These are phyloP conservation scores for Listronotus oregonensis DNA, from an alignment of 1,140 invertebrate genomes.

Conservation along the genomic window DNA sequence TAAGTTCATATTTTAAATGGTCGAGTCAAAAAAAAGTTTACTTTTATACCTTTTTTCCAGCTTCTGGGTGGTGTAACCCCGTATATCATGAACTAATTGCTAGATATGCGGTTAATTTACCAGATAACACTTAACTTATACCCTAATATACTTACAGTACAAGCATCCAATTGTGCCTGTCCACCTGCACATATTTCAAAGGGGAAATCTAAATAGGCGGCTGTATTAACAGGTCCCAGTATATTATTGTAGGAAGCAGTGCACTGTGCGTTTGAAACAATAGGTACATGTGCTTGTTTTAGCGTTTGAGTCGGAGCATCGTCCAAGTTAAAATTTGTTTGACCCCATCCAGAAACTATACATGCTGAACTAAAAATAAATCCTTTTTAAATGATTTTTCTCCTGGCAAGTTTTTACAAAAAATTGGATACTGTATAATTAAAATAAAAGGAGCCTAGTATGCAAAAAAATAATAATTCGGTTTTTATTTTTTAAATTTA, in stretches of 20 bases:
- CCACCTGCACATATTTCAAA: slow-evolving; percentile 47
- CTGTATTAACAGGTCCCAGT: slow-evolving; percentile 30
- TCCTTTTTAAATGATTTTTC: no score
- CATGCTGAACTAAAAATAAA: slow-evolving; percentile 32
- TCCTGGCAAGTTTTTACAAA: no score
- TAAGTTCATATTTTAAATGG: no score
- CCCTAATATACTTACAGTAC: slow-evolving; percentile 40
- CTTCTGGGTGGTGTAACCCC: no score
- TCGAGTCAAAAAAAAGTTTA: no score
- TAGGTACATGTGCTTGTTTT: slow-evolving; percentile 41
- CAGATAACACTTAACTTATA: neutral
- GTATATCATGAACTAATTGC: no score
- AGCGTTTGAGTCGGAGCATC: slow-evolving; percentile 42
- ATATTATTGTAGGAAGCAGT: slow-evolving; percentile 35
- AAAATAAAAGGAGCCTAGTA: no score
- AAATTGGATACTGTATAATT: no score
- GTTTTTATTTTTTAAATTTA: no score
- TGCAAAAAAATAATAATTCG: no score
- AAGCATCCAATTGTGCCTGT: slow-evolving; percentile 41
- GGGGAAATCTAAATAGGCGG: slow-evolving; percentile 41
- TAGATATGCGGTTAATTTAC: no score
- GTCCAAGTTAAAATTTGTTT: slow-evolving; percentile 34
- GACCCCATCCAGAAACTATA: slow-evolving; percentile 43
- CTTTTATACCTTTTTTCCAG: no score
- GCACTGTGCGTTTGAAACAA: slow-evolving; percentile 42